A percentile compares a stretch with the other conserved stretches of the same genome.
Conservation (phyloP, 2,113 vertebrate genomes). For the Dasypus novemcinctus region DNA sequence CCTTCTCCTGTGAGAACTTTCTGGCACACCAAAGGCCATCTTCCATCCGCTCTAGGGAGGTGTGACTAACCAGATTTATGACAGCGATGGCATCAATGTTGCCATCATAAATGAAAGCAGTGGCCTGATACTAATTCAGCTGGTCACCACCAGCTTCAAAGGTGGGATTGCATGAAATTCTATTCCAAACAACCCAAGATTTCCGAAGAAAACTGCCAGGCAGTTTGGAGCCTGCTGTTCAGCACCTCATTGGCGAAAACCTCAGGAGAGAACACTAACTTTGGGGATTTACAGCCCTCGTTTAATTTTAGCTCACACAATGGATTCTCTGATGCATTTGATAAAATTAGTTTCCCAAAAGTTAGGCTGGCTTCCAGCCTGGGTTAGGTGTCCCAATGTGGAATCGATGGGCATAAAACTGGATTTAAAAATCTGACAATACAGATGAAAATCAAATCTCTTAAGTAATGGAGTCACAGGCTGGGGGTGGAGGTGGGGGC, state of each 20-base stretch:
- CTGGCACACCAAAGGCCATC: neutral
- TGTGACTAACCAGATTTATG: neutral
- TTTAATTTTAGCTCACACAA: neutral
- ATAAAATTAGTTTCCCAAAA: neutral
- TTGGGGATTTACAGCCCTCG: neutral
- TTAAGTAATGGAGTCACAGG: neutral
- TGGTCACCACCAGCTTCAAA: no score
- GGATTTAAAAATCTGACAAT: neutral
- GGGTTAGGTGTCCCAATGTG: no score
- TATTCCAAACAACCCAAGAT: neutral
- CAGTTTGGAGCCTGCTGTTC: neutral
- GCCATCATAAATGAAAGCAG: neutral
- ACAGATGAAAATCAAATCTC: neutral
- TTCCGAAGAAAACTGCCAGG: neutral
- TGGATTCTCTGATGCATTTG: neutral
- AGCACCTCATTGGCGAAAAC: neutral
- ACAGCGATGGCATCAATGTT: neutral
- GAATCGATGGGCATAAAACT: neutral
- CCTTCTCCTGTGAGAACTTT: neutral
- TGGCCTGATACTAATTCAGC: neutral
- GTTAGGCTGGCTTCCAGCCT: neutral
- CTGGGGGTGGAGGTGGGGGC: no score
- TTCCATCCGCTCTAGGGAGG: neutral
- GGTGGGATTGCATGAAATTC: neutral
- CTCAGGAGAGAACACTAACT: neutral